These are phyloP conservation scores for Apostichopus japonicus DNA, from an alignment of 35 echinoderm and acorn worm genomes.

Conservation along the genomic window DNA sequence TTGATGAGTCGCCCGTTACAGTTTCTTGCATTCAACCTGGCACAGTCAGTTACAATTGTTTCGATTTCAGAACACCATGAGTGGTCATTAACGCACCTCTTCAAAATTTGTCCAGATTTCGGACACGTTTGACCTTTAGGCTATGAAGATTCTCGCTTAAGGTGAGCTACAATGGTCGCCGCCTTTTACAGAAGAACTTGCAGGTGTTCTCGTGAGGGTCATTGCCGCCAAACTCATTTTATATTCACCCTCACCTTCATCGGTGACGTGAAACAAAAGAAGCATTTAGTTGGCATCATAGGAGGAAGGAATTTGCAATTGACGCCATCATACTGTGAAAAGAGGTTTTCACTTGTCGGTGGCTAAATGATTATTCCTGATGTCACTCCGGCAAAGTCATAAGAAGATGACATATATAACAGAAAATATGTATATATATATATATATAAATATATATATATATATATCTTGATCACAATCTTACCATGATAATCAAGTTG, in stretches of 20 bases:
- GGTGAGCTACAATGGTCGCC: conserved; percentile 13
- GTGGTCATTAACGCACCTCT: conserved; percentile 44
- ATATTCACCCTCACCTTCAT: neutral
- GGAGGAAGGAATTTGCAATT: conserved; percentile 40
- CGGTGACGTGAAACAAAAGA: conserved; percentile 50
- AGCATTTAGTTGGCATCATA: conserved; percentile 44
- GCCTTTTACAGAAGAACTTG: neutral
- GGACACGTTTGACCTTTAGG: conserved; percentile 38
- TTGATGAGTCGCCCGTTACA: conserved; percentile 21
- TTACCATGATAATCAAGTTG: too few relatives aligned
- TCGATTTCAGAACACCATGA: conserved; percentile 49
- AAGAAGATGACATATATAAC: too few relatives aligned
- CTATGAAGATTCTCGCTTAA: neutral
- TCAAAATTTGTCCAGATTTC: conserved; percentile 59
- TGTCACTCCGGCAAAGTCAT: neutral
- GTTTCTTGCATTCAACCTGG: neutral
- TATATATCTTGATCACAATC: too few relatives aligned
- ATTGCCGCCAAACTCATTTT: conserved; percentile 29
- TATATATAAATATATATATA: too few relatives aligned
- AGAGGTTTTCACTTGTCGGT: conserved; percentile 21
- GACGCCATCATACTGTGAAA: conserved; percentile 56
- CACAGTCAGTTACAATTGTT: conserved; percentile 55
- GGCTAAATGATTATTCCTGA: neutral
- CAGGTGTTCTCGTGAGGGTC: neutral
- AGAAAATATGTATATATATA: too few relatives aligned